Percentiles rank a stretch among this genome's conserved stretches.
phyloP scores from a whole-genome alignment of 2,797 vertebrate genomes.

The Toxotes lorentzi region DNA sequence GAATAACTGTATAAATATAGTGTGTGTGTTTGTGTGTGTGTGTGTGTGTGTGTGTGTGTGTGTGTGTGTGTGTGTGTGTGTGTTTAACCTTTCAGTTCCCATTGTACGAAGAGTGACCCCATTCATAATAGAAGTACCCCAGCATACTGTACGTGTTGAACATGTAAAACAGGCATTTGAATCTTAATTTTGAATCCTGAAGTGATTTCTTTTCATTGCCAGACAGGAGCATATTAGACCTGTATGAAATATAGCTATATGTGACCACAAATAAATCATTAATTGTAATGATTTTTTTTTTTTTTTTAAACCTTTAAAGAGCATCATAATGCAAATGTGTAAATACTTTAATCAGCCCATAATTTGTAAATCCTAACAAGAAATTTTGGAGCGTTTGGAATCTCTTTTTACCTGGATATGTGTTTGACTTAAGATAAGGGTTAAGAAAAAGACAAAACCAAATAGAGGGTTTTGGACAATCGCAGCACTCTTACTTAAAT shows the following conservation, averaged over 20 bases:
- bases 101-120: conserved; percentile 45
- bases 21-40: neutral
- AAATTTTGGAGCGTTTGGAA: conserved; percentile 17
- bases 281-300: neutral
- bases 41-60: conserved; percentile 13
- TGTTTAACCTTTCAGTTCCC: conserved; percentile 58
- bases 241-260: conserved; percentile 16
- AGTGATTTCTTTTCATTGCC: conserved; percentile 8
- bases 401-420: conserved; percentile 36
- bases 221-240: neutral
- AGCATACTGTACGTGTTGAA: conserved; percentile 16
- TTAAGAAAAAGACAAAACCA: conserved; percentile 55
- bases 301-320: neutral
- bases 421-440: conserved; percentile 43
- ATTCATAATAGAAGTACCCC: conserved; percentile 48
- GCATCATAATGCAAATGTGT: neutral
- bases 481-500: conserved; percentile 62
- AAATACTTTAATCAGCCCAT: neutral
- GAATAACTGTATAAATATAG: neutral
- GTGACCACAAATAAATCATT: conserved; percentile 3
- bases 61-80: neutral
- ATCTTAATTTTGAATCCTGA: conserved; percentile 26
- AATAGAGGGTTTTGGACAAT: conserved; percentile 66
- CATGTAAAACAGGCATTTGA: conserved; percentile 42
- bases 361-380: conserved; percentile 13